These are phyloP conservation scores for Danaus melanippus DNA, from an alignment of 1,140 invertebrate species.

Conservation along the genomic window DNA sequence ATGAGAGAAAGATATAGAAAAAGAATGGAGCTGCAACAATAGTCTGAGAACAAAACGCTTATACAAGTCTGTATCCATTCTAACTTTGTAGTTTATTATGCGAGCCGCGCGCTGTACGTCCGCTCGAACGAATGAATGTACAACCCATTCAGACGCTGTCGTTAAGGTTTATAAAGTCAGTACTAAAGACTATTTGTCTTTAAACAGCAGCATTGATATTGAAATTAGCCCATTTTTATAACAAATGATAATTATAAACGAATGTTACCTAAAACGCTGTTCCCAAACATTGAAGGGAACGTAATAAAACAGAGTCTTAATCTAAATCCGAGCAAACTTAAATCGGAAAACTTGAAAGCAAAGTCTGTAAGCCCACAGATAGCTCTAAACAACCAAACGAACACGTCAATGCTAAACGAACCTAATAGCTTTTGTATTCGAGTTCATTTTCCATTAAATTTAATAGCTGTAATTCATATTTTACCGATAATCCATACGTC, in stretches of 20 bases:
- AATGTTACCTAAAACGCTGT: no score
- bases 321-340: constrained; percentile 12
- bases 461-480: constrained; percentile 27
- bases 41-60: no score
- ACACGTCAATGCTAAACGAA: constrained; percentile 16
- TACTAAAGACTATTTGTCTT: no score
- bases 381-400: constrained; percentile 10
- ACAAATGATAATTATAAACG: no score
- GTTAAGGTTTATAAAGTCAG: no score
- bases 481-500: constrained; percentile 26
- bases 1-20: no score
- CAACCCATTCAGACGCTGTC: constrained; percentile 15
- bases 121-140: constrained; percentile 28
- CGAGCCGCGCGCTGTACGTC: constrained; percentile 25
- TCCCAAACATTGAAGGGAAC: no score
- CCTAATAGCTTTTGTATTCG: constrained; percentile 13
- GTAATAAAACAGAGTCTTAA: neutral
- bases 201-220: no score
- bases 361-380: constrained; percentile 13
- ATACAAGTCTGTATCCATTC: constrained; percentile 20
- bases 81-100: constrained; percentile 24
- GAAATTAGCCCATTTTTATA: no score
- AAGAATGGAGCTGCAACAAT: no score
- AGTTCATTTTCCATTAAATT: constrained; percentile 12
- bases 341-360: constrained; percentile 19